Conservation (phyloP, 2,888 invertebrate species). For the Odiellus spinosus region DNA sequence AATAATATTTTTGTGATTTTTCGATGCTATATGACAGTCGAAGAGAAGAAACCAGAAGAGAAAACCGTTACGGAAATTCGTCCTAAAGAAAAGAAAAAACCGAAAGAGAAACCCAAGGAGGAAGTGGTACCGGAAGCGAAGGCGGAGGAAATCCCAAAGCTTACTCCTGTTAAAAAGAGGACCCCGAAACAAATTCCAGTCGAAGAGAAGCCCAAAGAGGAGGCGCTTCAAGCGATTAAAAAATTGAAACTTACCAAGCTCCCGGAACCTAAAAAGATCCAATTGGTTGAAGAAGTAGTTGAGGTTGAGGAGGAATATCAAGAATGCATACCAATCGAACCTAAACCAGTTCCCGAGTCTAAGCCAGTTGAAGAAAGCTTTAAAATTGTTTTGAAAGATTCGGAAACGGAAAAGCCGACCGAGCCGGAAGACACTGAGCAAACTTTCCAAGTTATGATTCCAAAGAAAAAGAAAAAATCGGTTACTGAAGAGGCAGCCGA, state of each 20-base stretch:
- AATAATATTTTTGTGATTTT: no score
- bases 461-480: slow-evolving; percentile 28
- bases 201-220: slow-evolving; percentile 9
- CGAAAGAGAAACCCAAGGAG: neutral
- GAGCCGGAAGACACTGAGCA: slow-evolving; percentile 4
- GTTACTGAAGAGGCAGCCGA: slow-evolving; percentile 31
- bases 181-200: slow-evolving; percentile 3
- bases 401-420: neutral
- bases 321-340: slow-evolving; percentile 37
- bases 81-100: neutral
- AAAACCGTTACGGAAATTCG: slow-evolving; percentile 2
- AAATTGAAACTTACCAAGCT: neutral
- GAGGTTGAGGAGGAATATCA: slow-evolving; percentile 50
- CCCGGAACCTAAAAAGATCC: no score
- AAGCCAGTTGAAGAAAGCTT: slow-evolving; percentile 21
- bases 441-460: slow-evolving; percentile 8
- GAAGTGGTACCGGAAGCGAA: neutral
- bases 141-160: no score
- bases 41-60: slow-evolving; percentile 8
- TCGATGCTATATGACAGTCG: neutral
- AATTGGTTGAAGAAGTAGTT: neutral
- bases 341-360: slow-evolving; percentile 32
- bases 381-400: neutral
- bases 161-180: neutral
- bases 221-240: slow-evolving; percentile 10